Evolutionary conservation across 53 echinoderm and acorn worm genomes (phyloP), one percentile per base, ranked within the genome.

Genomic region (Echinometra lucunter): DNA sequence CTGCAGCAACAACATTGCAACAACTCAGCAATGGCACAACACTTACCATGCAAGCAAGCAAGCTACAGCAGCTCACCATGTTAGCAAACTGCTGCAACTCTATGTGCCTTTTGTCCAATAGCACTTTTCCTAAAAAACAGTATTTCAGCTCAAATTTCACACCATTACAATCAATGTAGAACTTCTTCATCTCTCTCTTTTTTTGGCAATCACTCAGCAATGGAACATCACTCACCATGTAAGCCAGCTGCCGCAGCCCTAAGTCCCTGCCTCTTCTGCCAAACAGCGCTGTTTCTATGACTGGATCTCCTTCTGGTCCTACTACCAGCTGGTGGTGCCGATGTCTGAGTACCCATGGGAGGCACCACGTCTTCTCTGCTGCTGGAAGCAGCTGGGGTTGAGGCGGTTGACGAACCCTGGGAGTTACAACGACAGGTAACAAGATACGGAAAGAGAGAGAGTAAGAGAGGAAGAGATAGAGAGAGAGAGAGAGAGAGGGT

Each of bases 231-330:
- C 94, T 60, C 18, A 94, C 94, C 94, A 85, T 94, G 94, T 25
- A 94, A 45, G 82, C 85, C 85, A 12, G 94, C 82, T 28, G 94
- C 94, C 25, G 94, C 94, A 30, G 94, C 82, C 28, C 94, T 34
- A 23, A 94, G 42, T 37, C 94, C 85, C 82, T 95, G 95, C 25
- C 90, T 53, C 37, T 60, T 88, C 81, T 90, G 95, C 95, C 91
- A 91, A 9, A 95, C 91, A 1, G 91, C 80, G 32, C 95, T 95
- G 85, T 83, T 94, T 44, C 95, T 49, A 23, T 85, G 85, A 47
- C 57, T 66, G 30, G 69, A 53, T 57, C 90, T 90, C 44, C 89
- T 45, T 40, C 91, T 44, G 6, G 55, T 78, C 15, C 74, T 32
- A 25, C 12, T 83, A 57, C 82, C 82, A 21, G 74, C 90, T 80